phyloP scores from a whole-genome alignment of 2,113 vertebrate species.

The Origma solitaria region DNA sequence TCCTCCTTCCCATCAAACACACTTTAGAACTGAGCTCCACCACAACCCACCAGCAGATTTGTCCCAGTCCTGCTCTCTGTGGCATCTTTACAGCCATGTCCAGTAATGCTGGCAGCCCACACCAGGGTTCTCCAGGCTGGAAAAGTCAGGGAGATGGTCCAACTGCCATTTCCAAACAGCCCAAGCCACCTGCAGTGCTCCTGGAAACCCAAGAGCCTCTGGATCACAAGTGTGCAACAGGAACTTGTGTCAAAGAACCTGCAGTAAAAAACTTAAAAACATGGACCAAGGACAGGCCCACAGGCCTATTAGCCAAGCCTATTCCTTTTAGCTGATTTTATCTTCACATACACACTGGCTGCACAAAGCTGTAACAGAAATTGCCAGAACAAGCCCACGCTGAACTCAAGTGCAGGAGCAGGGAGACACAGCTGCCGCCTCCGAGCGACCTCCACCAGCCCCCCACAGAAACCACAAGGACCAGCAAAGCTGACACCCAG shows the following conservation, averaged over 20 bases:
- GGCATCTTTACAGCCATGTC: background rate
- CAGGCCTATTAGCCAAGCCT: background rate
- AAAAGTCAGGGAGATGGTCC: fast-evolving
- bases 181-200: background rate
- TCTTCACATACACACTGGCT: background rate
- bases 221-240: background rate
- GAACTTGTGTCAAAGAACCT: background rate
- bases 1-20: background rate
- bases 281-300: background rate
- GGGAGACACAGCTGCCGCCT: background rate
- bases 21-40: background rate
- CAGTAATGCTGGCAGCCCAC: background rate
- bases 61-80: background rate
- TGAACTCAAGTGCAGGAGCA: background rate
- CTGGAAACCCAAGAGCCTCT: background rate
- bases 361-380: background rate
- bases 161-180: background rate
- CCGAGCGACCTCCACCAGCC: background rate
- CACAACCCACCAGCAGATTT: background rate
- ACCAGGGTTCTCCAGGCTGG: background rate
- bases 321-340: background rate
- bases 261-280: background rate
- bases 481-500: conserved; percentile 9
- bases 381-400: background rate
- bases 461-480: background rate